Percentiles rank a stretch among this genome's conserved stretches.
Conservation (phyloP, 1,140 invertebrate genomes). For the Hycleus cichorii region DNA sequence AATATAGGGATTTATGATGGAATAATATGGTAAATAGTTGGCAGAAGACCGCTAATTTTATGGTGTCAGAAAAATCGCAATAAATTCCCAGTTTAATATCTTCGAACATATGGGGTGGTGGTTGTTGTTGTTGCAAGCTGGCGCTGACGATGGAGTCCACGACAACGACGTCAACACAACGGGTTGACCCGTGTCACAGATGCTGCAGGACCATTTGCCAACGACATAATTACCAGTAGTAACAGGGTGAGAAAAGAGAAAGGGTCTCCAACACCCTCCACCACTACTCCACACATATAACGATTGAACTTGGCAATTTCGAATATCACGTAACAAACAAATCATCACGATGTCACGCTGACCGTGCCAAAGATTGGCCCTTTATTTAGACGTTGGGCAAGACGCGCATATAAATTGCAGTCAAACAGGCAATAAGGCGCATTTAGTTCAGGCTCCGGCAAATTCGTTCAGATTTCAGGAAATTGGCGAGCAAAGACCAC, state of each 20-base stretch:
- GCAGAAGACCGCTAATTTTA: too few relatives aligned
- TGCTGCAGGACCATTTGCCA: constrained; percentile 26
- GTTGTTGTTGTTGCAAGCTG: constrained; percentile 36
- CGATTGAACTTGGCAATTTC: constrained; percentile 14
- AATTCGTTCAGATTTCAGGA: constrained; percentile 30
- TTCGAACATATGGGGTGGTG: constrained; percentile 32
- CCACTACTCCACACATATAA: too few relatives aligned
- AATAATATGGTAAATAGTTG: too few relatives aligned
- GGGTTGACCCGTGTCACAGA: constrained; percentile 28
- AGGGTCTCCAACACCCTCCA: too few relatives aligned
- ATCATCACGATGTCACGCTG: constrained; percentile 34
- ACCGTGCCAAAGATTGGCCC: constrained; percentile 29
- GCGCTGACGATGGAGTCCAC: constrained; percentile 36
- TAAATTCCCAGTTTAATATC: constrained; percentile 40
- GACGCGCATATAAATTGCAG: constrained; percentile 38
- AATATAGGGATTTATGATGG: too few relatives aligned
- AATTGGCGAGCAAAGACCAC: constrained; percentile 18
- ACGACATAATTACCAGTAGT: constrained; percentile 32
- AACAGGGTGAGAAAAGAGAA: background rate
- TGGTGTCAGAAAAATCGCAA: constrained; percentile 11
- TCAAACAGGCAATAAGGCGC: constrained; percentile 37
- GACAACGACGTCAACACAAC: background rate
- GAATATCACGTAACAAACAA: constrained; percentile 35
- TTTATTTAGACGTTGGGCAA: constrained; percentile 31
- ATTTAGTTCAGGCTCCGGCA: constrained; percentile 27